Evolutionary conservation across 2,797 vertebrate genomes (phyloP).

Genomic region (Lepilemur septentrionalis): DNA sequence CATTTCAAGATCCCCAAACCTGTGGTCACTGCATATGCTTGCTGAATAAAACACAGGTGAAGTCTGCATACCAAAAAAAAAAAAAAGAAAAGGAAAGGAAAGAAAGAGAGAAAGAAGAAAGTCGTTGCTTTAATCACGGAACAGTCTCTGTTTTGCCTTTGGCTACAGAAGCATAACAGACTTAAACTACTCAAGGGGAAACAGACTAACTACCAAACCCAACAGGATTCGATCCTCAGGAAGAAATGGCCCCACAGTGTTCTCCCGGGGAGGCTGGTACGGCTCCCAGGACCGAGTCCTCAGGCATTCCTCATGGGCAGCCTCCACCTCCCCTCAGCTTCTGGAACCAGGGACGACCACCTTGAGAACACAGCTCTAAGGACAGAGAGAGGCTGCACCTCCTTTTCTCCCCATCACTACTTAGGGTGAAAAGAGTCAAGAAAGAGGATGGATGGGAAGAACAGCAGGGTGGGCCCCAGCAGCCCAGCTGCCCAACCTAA

Average conservation of each 20-base stretch:
- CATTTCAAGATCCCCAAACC: conserved; percentile 62
- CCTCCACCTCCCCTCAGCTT: neutral
- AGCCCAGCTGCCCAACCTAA: neutral
- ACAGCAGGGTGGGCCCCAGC: neutral
- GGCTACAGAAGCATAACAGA: neutral
- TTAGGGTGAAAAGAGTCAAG: neutral
- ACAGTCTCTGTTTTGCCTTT: neutral
- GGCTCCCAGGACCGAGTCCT: accelerated
- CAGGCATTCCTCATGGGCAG: neutral
- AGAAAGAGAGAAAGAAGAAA: neutral
- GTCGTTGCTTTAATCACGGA: neutral
- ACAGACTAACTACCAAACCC: neutral
- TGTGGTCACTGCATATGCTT: conserved; percentile 36
- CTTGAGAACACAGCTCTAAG: neutral
- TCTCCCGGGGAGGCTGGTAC: accelerated
- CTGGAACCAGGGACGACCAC: too few relatives aligned
- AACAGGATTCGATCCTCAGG: neutral
- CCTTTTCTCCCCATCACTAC: neutral
- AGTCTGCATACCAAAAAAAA: conserved; percentile 48
- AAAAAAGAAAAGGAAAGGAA: neutral
- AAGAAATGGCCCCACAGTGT: neutral
- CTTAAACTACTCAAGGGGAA: neutral
- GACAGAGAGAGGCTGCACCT: neutral
- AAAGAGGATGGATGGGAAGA: neutral
- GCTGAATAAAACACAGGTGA: conserved; percentile 65